These are phyloP conservation scores for Cyprinodon variegatus DNA, from an alignment of 2,113 vertebrate species.

Conservation along the genomic window DNA sequence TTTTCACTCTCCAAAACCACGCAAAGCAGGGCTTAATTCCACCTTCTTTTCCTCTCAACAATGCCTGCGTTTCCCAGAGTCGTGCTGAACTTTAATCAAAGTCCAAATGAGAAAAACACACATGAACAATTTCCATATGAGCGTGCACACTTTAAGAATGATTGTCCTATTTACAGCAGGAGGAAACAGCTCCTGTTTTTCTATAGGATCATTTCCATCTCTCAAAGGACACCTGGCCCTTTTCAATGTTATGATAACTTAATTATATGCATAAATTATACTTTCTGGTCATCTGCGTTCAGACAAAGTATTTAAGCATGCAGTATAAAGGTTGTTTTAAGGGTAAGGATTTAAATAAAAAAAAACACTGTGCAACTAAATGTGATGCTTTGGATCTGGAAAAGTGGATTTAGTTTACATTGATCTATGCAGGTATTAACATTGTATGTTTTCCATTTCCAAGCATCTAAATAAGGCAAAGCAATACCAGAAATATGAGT, in stretches of 20 bases:
- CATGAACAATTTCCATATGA: constrained; percentile 52
- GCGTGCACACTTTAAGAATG: constrained; percentile 55
- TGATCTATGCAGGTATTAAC: constrained; percentile 22
- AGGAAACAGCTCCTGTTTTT: constrained; percentile 57
- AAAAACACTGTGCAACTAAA: constrained; percentile 21
- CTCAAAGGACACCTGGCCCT: constrained; percentile 67
- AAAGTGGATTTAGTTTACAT: constrained; percentile 7
- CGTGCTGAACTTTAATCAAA: constrained; percentile 63
- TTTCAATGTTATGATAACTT: constrained; percentile 72
- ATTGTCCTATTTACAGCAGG: constrained; percentile 51
- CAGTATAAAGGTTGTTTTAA: constrained; percentile 36
- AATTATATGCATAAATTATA: constrained; percentile 68
- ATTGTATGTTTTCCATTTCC: constrained; percentile 43
- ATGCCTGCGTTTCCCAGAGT: constrained; percentile 33
- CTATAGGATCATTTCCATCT: constrained; percentile 49
- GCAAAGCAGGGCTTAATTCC: constrained; percentile 55
- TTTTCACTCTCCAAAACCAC: constrained; percentile 53
- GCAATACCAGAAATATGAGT: constrained; percentile 29
- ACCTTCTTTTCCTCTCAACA: constrained; percentile 21
- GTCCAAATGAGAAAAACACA: constrained; percentile 61
- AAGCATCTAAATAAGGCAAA: constrained; percentile 32
- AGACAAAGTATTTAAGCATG: constrained; percentile 51
- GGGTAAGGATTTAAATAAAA: constrained; percentile 31
- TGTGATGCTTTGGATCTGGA: constrained; percentile 6
- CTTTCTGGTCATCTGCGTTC: constrained; percentile 41